Conservation (phyloP, 2,888 invertebrate species). For the Hypsopygia costalis region DNA sequence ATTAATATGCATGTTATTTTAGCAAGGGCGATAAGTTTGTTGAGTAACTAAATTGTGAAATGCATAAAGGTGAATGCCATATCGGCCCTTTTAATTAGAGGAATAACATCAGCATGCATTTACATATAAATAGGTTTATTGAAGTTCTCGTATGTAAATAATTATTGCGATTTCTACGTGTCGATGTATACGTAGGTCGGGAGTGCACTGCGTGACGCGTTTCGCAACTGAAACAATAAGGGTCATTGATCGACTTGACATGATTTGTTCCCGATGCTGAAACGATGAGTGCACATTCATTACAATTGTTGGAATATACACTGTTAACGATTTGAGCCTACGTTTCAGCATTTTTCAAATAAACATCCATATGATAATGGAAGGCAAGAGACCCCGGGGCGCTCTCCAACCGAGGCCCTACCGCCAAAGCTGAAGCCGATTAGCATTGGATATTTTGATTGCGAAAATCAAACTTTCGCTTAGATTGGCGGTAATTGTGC, state of each 20-base stretch:
- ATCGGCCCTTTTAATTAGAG: conserved; percentile 6
- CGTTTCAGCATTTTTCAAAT: no score
- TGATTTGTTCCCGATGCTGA: conserved; percentile 19
- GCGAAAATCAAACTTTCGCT: no score
- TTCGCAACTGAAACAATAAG: conserved; percentile 67
- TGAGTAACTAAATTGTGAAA: conserved; percentile 6
- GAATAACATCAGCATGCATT: conserved; percentile 19
- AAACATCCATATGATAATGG: no score
- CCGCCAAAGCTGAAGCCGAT: no score
- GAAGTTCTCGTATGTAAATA: conserved; percentile 17
- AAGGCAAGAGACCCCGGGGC: no score
- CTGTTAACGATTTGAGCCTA: no score
- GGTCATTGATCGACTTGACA: conserved; percentile 54
- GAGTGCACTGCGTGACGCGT: conserved; percentile 36
- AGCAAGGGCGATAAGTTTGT: conserved; percentile 7
- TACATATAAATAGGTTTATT: conserved; percentile 28
- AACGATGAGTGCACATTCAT: not conserved
- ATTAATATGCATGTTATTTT: conserved; percentile 8
- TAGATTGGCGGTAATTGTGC: no score
- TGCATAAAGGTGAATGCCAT: conserved; percentile 6
- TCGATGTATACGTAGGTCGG: conserved; percentile 24
- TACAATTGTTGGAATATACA: not conserved
- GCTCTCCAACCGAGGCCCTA: no score
- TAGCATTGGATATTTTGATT: no score
- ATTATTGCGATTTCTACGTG: conserved; percentile 52